These are phyloP conservation scores for Sinopyrophorus schimmeli DNA, from an alignment of 2,888 invertebrate genomes.

Conservation along the genomic window DNA sequence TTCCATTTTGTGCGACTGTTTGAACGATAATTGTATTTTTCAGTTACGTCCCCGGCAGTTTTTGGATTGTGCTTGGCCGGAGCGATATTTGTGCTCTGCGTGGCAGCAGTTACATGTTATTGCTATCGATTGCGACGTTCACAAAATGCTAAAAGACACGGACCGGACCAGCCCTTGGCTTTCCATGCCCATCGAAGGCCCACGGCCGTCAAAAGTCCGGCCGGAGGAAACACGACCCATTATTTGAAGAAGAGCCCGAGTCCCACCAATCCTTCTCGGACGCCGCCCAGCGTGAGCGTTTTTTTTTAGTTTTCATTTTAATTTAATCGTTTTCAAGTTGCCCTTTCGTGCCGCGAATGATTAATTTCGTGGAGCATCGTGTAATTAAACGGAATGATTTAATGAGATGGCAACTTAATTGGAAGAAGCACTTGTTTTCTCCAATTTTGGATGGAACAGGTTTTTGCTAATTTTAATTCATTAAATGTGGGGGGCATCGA, in stretches of 20 bases:
- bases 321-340: too few relatives aligned
- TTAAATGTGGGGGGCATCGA: too few relatives aligned
- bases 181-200: constrained; percentile 75
- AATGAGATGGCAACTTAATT: too few relatives aligned
- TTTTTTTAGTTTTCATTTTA: too few relatives aligned
- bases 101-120: constrained; percentile 67
- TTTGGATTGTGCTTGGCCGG: constrained; percentile 67
- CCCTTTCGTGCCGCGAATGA: too few relatives aligned
- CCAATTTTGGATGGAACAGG: too few relatives aligned
- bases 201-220: constrained; percentile 84
- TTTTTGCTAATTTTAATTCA: too few relatives aligned
- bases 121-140: constrained; percentile 63
- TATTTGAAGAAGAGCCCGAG: constrained; percentile 93
- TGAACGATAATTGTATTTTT: not conserved
- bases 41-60: constrained; percentile 55
- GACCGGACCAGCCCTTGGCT: constrained; percentile 65
- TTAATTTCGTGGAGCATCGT: too few relatives aligned
- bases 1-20: not conserved
- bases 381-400: too few relatives aligned
- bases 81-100: constrained; percentile 61
- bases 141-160: constrained; percentile 54
- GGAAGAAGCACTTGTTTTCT: too few relatives aligned
- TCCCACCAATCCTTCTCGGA: constrained; percentile 67
- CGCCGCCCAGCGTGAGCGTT: constrained; percentile 59
- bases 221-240: constrained; percentile 68